A percentile compares a stretch with the other conserved stretches of the same genome.
Evolutionary conservation across 2,797 vertebrate genomes (phyloP).

Genomic region (Tokudaia tokunoshimensis): DNA sequence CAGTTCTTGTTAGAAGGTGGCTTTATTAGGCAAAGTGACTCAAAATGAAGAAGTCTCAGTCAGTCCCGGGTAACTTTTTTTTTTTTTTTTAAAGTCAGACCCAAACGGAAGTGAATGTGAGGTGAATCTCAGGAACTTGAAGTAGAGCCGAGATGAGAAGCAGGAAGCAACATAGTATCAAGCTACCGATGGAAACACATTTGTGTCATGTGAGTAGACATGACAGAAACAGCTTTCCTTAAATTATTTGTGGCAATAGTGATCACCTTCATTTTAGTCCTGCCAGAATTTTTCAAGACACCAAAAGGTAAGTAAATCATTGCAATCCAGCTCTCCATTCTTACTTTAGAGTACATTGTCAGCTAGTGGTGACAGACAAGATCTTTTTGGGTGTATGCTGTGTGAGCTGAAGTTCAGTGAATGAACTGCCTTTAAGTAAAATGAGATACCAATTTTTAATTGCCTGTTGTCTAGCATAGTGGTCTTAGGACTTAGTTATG

Average conservation of each 20-base stretch:
- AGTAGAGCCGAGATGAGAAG: conserved; percentile 69
- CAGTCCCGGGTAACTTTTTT: conserved; percentile 21
- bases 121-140: conserved; percentile 71
- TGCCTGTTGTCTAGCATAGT: not conserved
- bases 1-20: conserved; percentile 24
- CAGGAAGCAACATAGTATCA: conserved; percentile 83
- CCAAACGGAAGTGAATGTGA: conserved; percentile 85
- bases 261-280: conserved; percentile 91
- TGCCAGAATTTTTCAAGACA: conserved; percentile 94
- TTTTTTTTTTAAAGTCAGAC: conserved; percentile 46
- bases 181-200: conserved; percentile 50
- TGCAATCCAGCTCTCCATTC: conserved; percentile 66
- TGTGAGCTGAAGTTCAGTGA: not conserved
- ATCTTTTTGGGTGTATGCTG: not conserved
- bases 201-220: conserved; percentile 86
- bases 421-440: conserved; percentile 48
- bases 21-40: conserved; percentile 73
- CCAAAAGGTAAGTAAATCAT: conserved; percentile 89
- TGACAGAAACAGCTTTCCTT: conserved; percentile 88
- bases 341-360: conserved; percentile 1
- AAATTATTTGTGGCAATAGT: conserved; percentile 92
- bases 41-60: conserved; percentile 72
- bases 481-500: conserved; percentile 10
- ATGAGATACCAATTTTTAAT: not conserved
- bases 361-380: conserved; percentile 16